Conservation (phyloP, 2,797 vertebrate genomes). For the Sitta carolinensis region DNA sequence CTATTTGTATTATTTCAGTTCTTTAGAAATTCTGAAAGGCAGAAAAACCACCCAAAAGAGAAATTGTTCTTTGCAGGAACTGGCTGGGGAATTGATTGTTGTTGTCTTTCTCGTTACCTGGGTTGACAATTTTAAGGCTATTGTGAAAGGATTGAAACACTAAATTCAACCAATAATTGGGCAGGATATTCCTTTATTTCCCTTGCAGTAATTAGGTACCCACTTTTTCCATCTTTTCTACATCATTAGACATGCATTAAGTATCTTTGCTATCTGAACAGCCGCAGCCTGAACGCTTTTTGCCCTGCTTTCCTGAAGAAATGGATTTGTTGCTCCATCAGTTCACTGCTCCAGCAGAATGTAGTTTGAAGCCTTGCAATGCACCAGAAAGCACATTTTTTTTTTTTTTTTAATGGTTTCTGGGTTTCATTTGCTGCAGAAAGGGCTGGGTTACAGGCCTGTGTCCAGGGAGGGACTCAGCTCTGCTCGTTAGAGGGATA, state of each 20-base stretch:
- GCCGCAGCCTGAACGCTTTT: background rate
- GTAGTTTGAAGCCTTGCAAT: background rate
- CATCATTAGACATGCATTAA: background rate
- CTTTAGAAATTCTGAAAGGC: background rate
- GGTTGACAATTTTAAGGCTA: background rate
- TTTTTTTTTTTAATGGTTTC: background rate
- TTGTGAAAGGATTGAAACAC: background rate
- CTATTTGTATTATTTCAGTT: background rate
- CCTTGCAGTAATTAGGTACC: background rate
- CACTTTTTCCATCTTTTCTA: background rate
- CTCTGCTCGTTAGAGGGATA: background rate
- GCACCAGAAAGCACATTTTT: background rate
- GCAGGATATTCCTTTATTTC: background rate
- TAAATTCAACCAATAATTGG: background rate
- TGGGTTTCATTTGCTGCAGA: slow-evolving; percentile 1
- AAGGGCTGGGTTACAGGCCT: background rate
- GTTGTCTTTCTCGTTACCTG: background rate
- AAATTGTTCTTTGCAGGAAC: background rate
- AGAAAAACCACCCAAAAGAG: background rate
- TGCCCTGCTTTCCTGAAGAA: background rate
- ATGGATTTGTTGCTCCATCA: slow-evolving; percentile 13
- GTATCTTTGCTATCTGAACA: background rate
- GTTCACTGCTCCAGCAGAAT: background rate
- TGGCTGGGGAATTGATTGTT: background rate
- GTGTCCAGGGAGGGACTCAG: background rate